Evolutionary conservation across 2,888 invertebrate species (phyloP), one percentile per base, ranked within the genome.

Genomic region (Lepeophtheirus nordmannii): DNA sequence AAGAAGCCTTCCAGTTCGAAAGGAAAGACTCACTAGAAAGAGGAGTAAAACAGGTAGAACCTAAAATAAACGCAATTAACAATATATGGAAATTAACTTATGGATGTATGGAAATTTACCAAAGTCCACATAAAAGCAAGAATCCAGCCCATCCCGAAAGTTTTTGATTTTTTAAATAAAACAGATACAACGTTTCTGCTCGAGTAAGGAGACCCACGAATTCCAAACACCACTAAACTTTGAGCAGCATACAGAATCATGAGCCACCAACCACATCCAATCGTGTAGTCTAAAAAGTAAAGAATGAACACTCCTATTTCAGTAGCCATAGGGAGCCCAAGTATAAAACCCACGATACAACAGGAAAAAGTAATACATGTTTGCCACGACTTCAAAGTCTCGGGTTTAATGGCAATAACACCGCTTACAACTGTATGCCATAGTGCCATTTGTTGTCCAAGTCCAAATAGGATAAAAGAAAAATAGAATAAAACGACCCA

Each of bases 371-470:
- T 87, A 68, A 88, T 85, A 9, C 85, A 85, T 1, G 86, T 86
- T 76, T 87, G 86, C 86, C 87, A 87, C 0, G 83, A 80, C 71
- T 83, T 82, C 70, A 90, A 75, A 69, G 82, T 80, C 73, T 82
- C 79, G n/a, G 84, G 77, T 76, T 86, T 83, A 74, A 89, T 80
- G 56, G 88, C 81, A 82, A 89, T 82, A 63, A 91, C 81, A 2
- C 89, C 88, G 22, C 87, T 85, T 68, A 90, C 86, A 65, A 91
- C 87, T 72, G 88, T 88, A 74, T 90, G 89, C 91, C 91, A 91
- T 73, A 91, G 85, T 0, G 89, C 89, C 71, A 90, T 78, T 77
- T 90, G 85, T 72, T 91, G 91, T 7, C 87, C 88, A 68, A 92
- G 81, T 1, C 90, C 91, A 73, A 92, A 89, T 72, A 88, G 79